phyloP scores from a whole-genome alignment of 2,797 vertebrate genomes.

The Hydrolagus colliei region DNA sequence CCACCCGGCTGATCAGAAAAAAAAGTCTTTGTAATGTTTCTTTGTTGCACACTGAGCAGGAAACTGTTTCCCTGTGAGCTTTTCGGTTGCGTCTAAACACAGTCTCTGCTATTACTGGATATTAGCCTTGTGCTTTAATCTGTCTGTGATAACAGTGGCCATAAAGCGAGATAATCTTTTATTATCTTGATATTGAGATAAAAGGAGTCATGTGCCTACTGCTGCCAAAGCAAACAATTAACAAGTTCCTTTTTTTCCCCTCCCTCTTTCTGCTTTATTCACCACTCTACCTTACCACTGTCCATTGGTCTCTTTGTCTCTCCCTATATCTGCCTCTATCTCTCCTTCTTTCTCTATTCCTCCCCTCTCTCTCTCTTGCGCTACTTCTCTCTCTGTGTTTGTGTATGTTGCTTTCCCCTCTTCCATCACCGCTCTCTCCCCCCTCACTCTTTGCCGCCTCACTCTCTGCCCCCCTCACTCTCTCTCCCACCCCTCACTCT shows the following conservation, averaged over 20 bases:
- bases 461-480: slow-evolving; percentile 31
- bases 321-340: not conserved
- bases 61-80: not conserved
- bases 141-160: not conserved
- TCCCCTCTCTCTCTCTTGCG: too few species aligned
- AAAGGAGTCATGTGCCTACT: not conserved
- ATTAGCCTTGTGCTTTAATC: not conserved
- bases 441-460: slow-evolving; percentile 35
- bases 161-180: not conserved
- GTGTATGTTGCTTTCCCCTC: slow-evolving; percentile 33
- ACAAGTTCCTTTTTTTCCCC: not conserved
- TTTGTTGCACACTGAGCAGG: not conserved
- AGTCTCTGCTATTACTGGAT: not conserved
- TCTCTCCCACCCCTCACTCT: slow-evolving; percentile 8
- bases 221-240: not conserved
- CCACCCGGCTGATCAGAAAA: not conserved
- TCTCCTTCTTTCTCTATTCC: too few species aligned
- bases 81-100: not conserved
- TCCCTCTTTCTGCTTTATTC: too few species aligned
- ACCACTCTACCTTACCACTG: not conserved
- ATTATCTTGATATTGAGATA: not conserved
- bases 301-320: too few species aligned
- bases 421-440: slow-evolving; percentile 37
- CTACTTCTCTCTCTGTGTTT: too few species aligned
- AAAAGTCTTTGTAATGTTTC: not conserved